Evolutionary conservation across 35 echinoderm and acorn worm species (phyloP), one percentile per base, ranked within the genome.

Genomic region (Apostichopus parvimensis): DNA sequence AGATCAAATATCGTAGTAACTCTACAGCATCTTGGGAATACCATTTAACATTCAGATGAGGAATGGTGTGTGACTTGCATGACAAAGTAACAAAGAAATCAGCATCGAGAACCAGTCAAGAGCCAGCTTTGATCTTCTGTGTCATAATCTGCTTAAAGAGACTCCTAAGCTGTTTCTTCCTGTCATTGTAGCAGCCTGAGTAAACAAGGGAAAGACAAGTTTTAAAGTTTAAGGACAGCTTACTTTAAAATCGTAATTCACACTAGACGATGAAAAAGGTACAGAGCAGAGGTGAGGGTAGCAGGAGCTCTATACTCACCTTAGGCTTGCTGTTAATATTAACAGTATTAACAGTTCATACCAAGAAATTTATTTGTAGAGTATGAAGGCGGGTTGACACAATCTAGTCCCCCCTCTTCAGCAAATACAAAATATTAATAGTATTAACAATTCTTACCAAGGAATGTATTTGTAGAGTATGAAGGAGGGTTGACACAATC

Each of bases 381-480:
- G 90, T 98, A 98, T 15, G 96, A 95, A 1, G 96, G 96, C 54
- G 96, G 92, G 53, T 92, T 94, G 91, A 98, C 95, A 64, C 96
- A 98, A 79, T 98, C 96, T 45, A 95, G 81, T 54, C 96, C 94
- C 17, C 96, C 96, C 54, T 98, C 96, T 73, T 98, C 96, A n/a
- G 94, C 94, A 77, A 94, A 87, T 25, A 25, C 24, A 25, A 25
- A 25, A 25, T 25, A 25, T 25, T 25, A 25, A 25, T 0, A 25
- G 24, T 25, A 25, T 25, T 25, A 34, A 34, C 54, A n/a, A 25
- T 18, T 7, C 87, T 86, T 90, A 95, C 94, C 96, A 52, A 98
- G 92, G 87, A 98, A 98, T 95, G 96, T 98, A 83, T 98, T 98
- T 53, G 96, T 98, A 22, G 96, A 98, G 90, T 98, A 98, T 17